Base-by-base conservation (phyloP, 2,888 invertebrate species). In the Dromius quadrimaculatus region DNA sequence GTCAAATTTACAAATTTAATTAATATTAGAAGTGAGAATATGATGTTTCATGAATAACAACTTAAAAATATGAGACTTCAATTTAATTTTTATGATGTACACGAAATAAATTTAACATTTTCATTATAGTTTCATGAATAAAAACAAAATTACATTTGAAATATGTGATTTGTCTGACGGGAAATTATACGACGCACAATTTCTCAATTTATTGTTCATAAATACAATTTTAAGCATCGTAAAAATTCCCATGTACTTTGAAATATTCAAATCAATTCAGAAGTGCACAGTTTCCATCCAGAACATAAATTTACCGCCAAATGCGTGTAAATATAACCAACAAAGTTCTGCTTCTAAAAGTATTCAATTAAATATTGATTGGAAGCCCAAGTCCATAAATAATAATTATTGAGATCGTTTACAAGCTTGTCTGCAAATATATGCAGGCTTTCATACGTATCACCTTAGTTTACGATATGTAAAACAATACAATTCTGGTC, bases 401-500 rank as follows among this genome's bases (percentile, higher is more conserved):
- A 66, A 54, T 66, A 66, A 66, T 66, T 66, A 66, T 66, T 66
- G 41, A 54, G 23, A 66, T 57, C 54, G 54, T 57, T 63, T 66
- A 66, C 54, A 66, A 66, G 50, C 54, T 57, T 57, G 66, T 66
- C 23, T 41, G 36, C 59, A 59, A 59, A 59, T 54, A 66, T 66
- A 50, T 22, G 47, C 50, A 47, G 13, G 54, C 38, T 17, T 34
- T 59, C 36, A 59, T 34, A 23, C 68, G 59, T 68, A 68, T 68
- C 68, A 59, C 57, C 47, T 59, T 59, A 43, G 17, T 68, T 68
- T 68, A 68, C 34, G 68, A 59, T 68, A 68, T 59, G 68, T 68
- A 59, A 68, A 68, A 68, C 68, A 68, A 68, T 68, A 68, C 68
- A 43, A 43, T 45, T 59, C 45, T 11, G 13, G 11, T 54, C 65